Conservation (phyloP, 2,797 vertebrate genomes). For the Sebastes kiyomatsui region DNA sequence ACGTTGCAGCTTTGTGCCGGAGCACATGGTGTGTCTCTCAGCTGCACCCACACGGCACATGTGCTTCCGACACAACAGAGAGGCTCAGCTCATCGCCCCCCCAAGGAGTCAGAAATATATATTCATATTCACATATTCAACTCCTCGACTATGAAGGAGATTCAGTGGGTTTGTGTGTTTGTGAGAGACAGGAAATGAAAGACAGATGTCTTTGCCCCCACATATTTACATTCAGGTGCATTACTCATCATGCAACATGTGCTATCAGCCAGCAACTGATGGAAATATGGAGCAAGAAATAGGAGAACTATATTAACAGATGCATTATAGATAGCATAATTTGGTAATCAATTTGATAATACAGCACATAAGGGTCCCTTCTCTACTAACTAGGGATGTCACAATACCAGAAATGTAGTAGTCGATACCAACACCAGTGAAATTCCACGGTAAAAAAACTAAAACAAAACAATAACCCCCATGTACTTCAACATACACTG, state of each 20-base stretch:
- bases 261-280: neutral
- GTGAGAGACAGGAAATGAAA: neutral
- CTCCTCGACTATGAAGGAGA: slow-evolving; percentile 22
- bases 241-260: neutral
- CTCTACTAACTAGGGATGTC: neutral
- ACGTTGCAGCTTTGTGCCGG: slow-evolving; percentile 64
- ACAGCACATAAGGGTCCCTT: neutral
- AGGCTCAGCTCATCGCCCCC: slow-evolving; percentile 45
- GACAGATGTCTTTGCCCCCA: neutral
- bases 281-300: neutral
- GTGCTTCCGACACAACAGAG: slow-evolving; percentile 52
- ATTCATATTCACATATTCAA: neutral
- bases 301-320: neutral
- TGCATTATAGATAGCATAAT: neutral
- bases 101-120: slow-evolving; percentile 62
- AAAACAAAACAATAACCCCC: too few species aligned
- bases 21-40: slow-evolving; percentile 64
- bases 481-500: too few species aligned
- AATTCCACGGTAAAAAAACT: too few species aligned
- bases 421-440: too few species aligned
- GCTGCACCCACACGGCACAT: slow-evolving; percentile 72
- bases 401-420: too few species aligned
- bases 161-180: neutral
- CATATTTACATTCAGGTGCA: slow-evolving; percentile 10
- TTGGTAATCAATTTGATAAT: neutral